Base-by-base conservation (phyloP, 2,113 vertebrate species). In the Syngnathus floridae region DNA sequence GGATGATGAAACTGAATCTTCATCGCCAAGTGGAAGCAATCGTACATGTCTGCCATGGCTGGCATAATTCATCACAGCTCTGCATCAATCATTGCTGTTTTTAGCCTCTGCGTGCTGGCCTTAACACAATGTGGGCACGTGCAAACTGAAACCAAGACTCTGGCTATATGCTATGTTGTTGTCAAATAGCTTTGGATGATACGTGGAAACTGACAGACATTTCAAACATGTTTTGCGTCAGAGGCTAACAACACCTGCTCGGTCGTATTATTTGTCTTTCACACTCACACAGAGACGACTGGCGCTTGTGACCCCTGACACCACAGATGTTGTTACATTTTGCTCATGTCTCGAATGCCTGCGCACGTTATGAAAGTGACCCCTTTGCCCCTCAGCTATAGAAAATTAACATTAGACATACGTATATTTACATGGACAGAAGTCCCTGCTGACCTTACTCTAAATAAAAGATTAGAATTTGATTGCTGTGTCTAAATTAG, bases 31-130 rank as follows among this genome's bases (percentile, higher is more conserved):
- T 72, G 77, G 65, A 69, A 79, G 78, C 82, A 74, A 80, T 71
- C 78, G 73, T 81, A 82, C 83, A 72, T 85, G 74, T 81, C 83
- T 84, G 65, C 76, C 85, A 88, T 90, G 73, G 80, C 82, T 85
- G 80, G 70, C 72, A 84, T 87, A 78, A 82, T 84, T 83, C 75
- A 78, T 63, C 64, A 83, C 79, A 81, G 83, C 82, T 84, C 82
- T 76, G 62, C 77, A 77, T 86, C 76, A 74, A 71, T 69, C 84
- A 80, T 68, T 78, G 81, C 85, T 87, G 80, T 83, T 86, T 88
- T 86, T 83, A 88, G 83, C 76, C 75, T 35, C 54, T 16, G 21
- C 68, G 46, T 66, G 76, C 78, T 75, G 73, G 80, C 76, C 57
- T 74, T 79, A 65, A 79, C 81, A 86, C 76, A 79, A 72, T 76